Base-by-base conservation (phyloP, 2,113 vertebrate species). In the Calcarius ornatus region DNA sequence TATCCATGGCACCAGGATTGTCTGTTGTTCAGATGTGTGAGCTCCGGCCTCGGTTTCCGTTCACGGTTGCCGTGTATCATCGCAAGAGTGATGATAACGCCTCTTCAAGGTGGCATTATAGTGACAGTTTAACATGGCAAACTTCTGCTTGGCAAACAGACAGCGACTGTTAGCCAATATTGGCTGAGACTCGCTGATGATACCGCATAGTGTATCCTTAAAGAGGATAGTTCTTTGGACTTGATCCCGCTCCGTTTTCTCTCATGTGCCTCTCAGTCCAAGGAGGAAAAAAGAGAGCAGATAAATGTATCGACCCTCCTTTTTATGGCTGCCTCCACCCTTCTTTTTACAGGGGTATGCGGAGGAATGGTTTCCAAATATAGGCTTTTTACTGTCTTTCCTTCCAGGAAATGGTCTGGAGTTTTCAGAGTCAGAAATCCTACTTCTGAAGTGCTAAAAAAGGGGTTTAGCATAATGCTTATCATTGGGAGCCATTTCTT, bases 71-170 rank as follows among this genome's bases (percentile, higher is more conserved):
- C 92, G 95, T 96, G 95, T 93, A 96, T 96, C 92, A 79, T 95
- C 72, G 61, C 95, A 93, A 96, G 92, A 97, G 96, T 96, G 95
- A 97, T 75, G 95, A 97, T 96, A 97, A 97, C 94, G 95, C 94
- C 96, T 96, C 94, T 96, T 97, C 95, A 96, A 97, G 95, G 96
- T 96, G 96, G 94, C 95, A 95, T 86, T 96, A 71, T 92, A 94
- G 93, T 96, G 96, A 96, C 95, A 96, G 94, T 97, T 97, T 96
- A 96, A 96, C 96, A 95, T 96, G 92, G 95, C 90, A 96, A 96
- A 96, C 95, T 97, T 97, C 95, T 97, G 94, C 92, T 88, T 96
- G 95, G 95, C 96, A 96, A 97, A 96, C 92, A 97, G 92, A 96
- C 94, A 95, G 95, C 45, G 95, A 96, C 95, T 96, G 95, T 96